phyloP scores from a whole-genome alignment of 2,888 invertebrate species.

The Disparrhopalites patrizii region DNA sequence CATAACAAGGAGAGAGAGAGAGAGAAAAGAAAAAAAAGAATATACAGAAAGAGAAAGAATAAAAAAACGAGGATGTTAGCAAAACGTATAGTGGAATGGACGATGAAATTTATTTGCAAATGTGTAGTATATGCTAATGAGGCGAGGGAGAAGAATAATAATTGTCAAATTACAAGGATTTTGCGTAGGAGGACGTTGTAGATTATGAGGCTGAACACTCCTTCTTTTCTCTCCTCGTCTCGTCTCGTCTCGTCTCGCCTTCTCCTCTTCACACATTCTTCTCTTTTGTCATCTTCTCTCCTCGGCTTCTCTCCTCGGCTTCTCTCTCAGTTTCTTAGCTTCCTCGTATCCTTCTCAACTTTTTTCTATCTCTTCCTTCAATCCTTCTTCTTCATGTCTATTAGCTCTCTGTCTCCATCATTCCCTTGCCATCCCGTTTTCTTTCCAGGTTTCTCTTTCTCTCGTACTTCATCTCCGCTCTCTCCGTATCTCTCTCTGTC shows the following conservation, averaged over 20 bases:
- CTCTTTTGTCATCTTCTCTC: not conserved
- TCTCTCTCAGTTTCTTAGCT: too few relatives aligned
- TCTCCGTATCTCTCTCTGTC: too few relatives aligned
- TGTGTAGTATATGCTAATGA: constrained; percentile 24
- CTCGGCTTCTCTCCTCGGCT: not conserved
- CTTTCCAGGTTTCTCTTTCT: too few relatives aligned
- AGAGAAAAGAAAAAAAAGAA: too few relatives aligned
- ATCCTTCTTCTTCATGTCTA: not conserved
- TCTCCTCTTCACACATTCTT: too few relatives aligned
- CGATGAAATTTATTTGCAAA: constrained; percentile 17
- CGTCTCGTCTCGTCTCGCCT: not conserved
- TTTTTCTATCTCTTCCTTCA: not conserved
- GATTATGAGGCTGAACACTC: constrained; percentile 6
- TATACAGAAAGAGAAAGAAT: not conserved
- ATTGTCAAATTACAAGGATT: constrained; percentile 25
- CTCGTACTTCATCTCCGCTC: not conserved
- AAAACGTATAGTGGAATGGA: constrained; percentile 5
- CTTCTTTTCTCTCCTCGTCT: not conserved
- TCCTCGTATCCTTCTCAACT: too few relatives aligned
- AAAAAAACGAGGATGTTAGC: not conserved
- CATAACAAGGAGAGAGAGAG: too few relatives aligned
- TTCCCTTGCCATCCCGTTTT: too few relatives aligned
- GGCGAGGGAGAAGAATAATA: constrained; percentile 23
- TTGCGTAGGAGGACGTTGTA: constrained; percentile 18
- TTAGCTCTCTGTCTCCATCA: not conserved